Evolutionary conservation across 2,797 vertebrate genomes (phyloP).

Genomic region (Semotilus atromaculatus): DNA sequence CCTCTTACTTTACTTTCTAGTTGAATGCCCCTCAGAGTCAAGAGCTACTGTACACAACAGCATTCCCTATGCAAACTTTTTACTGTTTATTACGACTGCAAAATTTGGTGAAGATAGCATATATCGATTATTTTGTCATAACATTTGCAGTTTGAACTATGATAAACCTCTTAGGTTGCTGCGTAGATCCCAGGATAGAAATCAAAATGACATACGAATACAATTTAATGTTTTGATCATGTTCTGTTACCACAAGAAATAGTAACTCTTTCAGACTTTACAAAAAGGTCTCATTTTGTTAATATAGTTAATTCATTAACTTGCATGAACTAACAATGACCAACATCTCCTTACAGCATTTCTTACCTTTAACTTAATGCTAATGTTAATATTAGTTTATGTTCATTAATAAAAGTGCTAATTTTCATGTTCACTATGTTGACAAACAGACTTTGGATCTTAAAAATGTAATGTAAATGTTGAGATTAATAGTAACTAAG

Average conservation of each 20-base stretch:
- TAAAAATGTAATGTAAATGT: too few species aligned
- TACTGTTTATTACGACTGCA: background rate
- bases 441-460: background rate
- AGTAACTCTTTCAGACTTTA: background rate
- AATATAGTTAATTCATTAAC: background rate
- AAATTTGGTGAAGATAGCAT: background rate
- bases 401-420: too few species aligned
- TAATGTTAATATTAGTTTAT: too few species aligned
- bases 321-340: background rate
- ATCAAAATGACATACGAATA: too few species aligned
- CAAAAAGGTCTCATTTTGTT: background rate
- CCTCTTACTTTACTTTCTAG: slow-evolving; percentile 18
- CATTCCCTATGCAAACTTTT: background rate
- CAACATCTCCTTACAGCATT: background rate
- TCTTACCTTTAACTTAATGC: too few species aligned
- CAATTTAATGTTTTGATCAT: too few species aligned
- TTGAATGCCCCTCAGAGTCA: background rate
- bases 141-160: background rate
- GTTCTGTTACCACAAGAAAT: background rate
- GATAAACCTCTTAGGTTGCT: background rate
- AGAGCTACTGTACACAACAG: slow-evolving; percentile 6
- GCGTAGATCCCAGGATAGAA: background rate
- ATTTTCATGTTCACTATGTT: too few species aligned
- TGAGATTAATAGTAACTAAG: too few species aligned
- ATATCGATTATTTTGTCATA: background rate